Evolutionary conservation across 2,888 invertebrate genomes (phyloP).

Genomic region (Schizotus pectinicornis): DNA sequence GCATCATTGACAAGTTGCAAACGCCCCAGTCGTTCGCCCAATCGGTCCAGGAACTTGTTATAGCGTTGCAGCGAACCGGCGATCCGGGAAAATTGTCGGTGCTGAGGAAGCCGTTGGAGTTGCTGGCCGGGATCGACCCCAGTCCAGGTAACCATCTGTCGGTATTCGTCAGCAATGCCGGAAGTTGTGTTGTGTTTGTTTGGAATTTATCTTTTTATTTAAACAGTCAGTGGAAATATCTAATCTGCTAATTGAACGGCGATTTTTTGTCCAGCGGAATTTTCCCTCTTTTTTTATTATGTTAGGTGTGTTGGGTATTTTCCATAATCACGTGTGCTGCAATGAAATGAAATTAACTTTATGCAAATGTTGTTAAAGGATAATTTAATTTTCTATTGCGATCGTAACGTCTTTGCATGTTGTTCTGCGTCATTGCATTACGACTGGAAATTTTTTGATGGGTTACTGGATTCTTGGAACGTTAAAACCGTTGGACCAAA

Average conservation of each 20-base stretch:
- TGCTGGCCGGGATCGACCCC: slow-evolving; percentile 86
- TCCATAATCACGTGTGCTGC: no score
- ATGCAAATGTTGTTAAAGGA: no score
- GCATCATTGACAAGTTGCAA: slow-evolving; percentile 88
- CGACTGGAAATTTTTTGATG: neutral
- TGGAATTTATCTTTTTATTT: neutral
- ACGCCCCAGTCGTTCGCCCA: slow-evolving; percentile 92
- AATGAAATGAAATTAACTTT: no score
- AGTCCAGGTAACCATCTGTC: slow-evolving; percentile 67
- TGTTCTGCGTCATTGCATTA: no score
- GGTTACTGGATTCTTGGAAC: no score
- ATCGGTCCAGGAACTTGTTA: slow-evolving; percentile 89
- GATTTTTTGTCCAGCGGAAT: neutral
- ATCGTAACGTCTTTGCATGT: no score
- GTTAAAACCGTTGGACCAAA: no score
- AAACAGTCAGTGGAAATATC: neutral
- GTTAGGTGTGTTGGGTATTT: no score
- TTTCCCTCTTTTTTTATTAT: neutral
- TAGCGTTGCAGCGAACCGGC: slow-evolving; percentile 86
- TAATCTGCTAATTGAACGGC: neutral
- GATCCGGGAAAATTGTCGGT: slow-evolving; percentile 84
- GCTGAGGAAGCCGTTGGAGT: slow-evolving; percentile 80
- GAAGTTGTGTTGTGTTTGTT: slow-evolving; percentile 10
- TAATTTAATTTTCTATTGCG: no score
- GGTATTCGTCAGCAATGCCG: neutral